Evolutionary conservation across 2,888 invertebrate species (phyloP).

Genomic region (Baronia brevicornis): DNA sequence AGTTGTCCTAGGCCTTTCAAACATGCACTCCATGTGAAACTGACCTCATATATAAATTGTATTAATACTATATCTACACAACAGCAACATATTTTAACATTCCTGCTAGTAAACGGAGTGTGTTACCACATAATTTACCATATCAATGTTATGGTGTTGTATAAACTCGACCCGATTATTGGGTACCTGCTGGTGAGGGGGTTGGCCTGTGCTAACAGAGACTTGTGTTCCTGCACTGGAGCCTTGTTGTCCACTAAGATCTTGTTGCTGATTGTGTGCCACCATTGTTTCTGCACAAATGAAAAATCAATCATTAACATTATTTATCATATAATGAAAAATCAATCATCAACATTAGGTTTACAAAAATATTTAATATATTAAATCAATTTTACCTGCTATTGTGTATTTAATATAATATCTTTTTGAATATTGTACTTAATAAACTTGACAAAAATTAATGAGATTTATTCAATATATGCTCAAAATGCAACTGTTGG

Average conservation of each 20-base stretch:
- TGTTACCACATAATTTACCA: slow-evolving; percentile 69
- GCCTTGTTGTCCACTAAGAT: slow-evolving; percentile 48
- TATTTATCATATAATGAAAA: too few relatives aligned
- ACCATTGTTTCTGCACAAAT: slow-evolving; percentile 55
- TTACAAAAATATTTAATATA: too few relatives aligned
- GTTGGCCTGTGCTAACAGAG: slow-evolving; percentile 45
- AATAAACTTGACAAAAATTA: too few relatives aligned
- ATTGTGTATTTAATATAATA: too few relatives aligned
- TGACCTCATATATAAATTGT: background rate
- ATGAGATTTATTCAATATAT: too few relatives aligned
- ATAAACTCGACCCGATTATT: slow-evolving; percentile 73
- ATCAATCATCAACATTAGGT: too few relatives aligned
- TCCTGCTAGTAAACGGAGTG: slow-evolving; percentile 55
- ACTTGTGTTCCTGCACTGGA: slow-evolving; percentile 41
- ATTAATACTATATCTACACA: slow-evolving; percentile 33
- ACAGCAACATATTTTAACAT: slow-evolving; percentile 48
- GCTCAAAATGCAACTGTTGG: too few relatives aligned
- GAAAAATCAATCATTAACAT: slow-evolving; percentile 14
- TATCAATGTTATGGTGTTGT: slow-evolving; percentile 74
- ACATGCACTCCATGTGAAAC: slow-evolving; percentile 7
- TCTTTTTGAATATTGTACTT: too few relatives aligned
- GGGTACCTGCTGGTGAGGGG: slow-evolving; percentile 72
- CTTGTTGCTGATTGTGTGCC: slow-evolving; percentile 67
- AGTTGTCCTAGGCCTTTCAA: background rate
- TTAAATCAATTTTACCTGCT: too few relatives aligned